Percentiles rank a stretch among this genome's conserved stretches.
phyloP scores from a whole-genome alignment of 2,113 vertebrate genomes.

The Dryoscopus gambensis region DNA sequence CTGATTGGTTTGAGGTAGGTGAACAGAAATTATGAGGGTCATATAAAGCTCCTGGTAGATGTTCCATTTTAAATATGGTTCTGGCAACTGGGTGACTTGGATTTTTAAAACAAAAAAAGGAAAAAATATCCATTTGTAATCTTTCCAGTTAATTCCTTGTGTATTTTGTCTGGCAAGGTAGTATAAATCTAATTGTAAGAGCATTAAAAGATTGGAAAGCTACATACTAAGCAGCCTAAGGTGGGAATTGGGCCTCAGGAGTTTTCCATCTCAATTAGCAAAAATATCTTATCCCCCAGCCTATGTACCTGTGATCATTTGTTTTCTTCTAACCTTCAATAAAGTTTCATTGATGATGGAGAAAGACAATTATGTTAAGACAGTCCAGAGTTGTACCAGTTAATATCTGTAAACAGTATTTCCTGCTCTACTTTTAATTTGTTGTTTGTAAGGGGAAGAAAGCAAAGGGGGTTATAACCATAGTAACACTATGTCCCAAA shows the following conservation, averaged over 20 bases:
- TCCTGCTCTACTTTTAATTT: neutral
- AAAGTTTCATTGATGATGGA: constrained; percentile 1
- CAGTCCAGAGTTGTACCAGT: neutral
- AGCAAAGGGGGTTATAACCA: neutral
- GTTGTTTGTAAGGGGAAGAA: neutral
- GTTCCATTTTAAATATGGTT: constrained; percentile 57
- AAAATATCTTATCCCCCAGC: constrained; percentile 37
- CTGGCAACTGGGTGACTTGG: constrained; percentile 22
- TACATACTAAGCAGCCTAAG: constrained; percentile 52
- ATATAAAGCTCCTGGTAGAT: neutral
- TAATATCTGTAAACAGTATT: neutral
- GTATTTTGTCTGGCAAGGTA: constrained; percentile 66
- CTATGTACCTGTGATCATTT: constrained; percentile 29
- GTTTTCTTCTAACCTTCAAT: constrained; percentile 43
- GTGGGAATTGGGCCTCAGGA: constrained; percentile 42
- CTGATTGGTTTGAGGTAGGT: constrained; percentile 59
- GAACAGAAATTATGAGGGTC: neutral
- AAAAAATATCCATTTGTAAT: constrained; percentile 35
- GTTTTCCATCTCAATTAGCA: constrained; percentile 56
- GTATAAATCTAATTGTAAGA: constrained; percentile 60
- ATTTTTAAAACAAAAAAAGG: neutral
- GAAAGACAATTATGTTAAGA: constrained; percentile 3
- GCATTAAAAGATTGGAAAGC: constrained; percentile 61
- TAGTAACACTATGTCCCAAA: neutral
- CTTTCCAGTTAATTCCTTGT: constrained; percentile 66